phyloP scores from a whole-genome alignment of 2,888 invertebrate genomes.

The Mesopsocus fuscifrons region DNA sequence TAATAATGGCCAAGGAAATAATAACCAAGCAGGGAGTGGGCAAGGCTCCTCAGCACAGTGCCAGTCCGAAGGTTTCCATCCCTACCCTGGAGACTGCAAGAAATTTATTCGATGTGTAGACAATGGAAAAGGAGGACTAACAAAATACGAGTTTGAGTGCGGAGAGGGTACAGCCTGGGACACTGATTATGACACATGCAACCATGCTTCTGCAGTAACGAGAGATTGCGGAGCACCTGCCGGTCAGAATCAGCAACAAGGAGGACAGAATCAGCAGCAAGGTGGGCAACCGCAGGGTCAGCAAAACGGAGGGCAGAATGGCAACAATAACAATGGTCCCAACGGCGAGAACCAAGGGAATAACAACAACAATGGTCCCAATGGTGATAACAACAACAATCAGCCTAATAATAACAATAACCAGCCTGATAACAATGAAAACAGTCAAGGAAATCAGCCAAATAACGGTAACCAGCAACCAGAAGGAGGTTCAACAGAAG shows the following conservation, averaged over 20 bases:
- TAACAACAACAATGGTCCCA: conserved; percentile 11
- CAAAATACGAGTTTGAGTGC: conserved; percentile 38
- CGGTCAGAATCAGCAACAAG: conserved; percentile 12
- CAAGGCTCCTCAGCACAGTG: conserved; percentile 24
- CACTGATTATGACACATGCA: conserved; percentile 38
- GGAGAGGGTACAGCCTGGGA: conserved; percentile 52
- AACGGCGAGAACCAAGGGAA: conserved; percentile 14
- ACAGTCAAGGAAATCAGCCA: conserved; percentile 13
- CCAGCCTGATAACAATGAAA: conserved; percentile 13
- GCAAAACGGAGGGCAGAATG: conserved; percentile 15
- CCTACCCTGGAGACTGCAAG: conserved; percentile 36
- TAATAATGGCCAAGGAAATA: conserved; percentile 13
- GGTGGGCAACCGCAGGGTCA: conserved; percentile 16
- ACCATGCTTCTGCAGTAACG: conserved; percentile 33
- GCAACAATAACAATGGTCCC: conserved; percentile 14
- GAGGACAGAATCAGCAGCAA: conserved; percentile 16
- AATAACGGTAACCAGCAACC: conserved; percentile 13
- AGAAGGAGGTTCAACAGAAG: conserved; percentile 14
- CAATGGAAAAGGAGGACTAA: conserved; percentile 28
- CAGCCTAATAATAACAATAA: conserved; percentile 12
- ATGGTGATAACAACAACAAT: background rate
- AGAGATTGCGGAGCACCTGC: conserved; percentile 18
- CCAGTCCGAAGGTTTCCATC: conserved; percentile 38
- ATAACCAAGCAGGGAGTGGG: conserved; percentile 15
- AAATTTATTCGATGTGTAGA: conserved; percentile 46